Evolutionary conservation across 2,113 vertebrate genomes (phyloP).

Genomic region (Suncus etruscus): DNA sequence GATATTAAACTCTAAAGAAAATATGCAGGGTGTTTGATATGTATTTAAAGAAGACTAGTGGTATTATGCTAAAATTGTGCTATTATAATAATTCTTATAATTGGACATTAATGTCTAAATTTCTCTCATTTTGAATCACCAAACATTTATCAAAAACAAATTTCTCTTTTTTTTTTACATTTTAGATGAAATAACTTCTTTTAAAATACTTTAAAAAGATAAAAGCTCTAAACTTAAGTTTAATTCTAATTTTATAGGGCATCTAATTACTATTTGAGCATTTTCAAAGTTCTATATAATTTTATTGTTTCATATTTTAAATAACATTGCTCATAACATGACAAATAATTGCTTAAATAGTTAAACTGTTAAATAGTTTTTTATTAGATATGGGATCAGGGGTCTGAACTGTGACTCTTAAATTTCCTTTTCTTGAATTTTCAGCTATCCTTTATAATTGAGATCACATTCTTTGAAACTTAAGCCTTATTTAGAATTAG

Average conservation of each 20-base stretch:
- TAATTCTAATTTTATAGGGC: no score
- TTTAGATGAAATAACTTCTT: no score
- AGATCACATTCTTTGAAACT: conserved; percentile 47
- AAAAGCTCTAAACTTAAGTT: no score
- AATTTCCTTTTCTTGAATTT: background rate
- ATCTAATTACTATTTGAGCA: no score
- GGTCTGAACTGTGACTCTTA: background rate
- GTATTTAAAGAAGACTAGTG: conserved; percentile 53
- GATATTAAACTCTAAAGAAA: conserved; percentile 73
- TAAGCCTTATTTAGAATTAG: conserved; percentile 40
- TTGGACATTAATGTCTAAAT: background rate
- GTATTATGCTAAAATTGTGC: conserved; percentile 46
- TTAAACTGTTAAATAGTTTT: conserved; percentile 45
- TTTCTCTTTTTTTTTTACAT: conserved; percentile 20
- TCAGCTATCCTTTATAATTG: conserved; percentile 2
- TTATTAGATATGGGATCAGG: background rate
- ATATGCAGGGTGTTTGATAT: conserved; percentile 28
- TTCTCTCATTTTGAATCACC: conserved; percentile 49
- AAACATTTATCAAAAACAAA: conserved; percentile 28
- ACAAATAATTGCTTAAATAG: conserved; percentile 41
- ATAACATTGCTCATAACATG: no score
- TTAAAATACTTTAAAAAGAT: no score
- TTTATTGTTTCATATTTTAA: no score
- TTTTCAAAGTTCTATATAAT: no score
- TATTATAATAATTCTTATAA: conserved; percentile 51